Evolutionary conservation across 2,113 vertebrate genomes (phyloP).

Genomic region (Salvelinus alpinus): DNA sequence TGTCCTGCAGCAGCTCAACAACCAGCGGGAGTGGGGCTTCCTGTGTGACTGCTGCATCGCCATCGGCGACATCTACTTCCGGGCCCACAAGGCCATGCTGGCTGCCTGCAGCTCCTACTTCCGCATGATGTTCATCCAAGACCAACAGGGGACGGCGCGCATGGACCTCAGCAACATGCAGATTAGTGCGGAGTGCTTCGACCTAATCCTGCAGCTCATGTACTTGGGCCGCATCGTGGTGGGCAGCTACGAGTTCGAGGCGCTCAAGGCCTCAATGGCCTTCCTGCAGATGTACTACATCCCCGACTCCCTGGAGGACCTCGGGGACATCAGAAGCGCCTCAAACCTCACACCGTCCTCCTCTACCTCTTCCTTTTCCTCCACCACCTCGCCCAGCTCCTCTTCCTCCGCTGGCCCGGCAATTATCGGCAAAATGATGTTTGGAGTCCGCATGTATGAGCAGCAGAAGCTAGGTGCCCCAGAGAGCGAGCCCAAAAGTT

Average conservation of each 20-base stretch:
- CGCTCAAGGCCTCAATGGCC: slow-evolving; percentile 95
- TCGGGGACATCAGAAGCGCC: slow-evolving; percentile 61
- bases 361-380: slow-evolving; percentile 63
- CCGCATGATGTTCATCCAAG: slow-evolving; percentile 98
- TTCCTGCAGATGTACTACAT: slow-evolving; percentile 96
- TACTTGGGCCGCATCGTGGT: slow-evolving; percentile 93
- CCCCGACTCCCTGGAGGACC: slow-evolving; percentile 81
- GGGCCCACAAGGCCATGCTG: slow-evolving; percentile 93
- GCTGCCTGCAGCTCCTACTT: slow-evolving; percentile 98
- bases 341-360: slow-evolving; percentile 68
- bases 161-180: slow-evolving; percentile 97
- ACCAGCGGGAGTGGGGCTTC: slow-evolving; percentile 98
- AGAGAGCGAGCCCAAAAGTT: slow-evolving; percentile 69
- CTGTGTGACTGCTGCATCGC: slow-evolving; percentile 97
- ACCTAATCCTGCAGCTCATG: slow-evolving; percentile 98
- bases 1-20: slow-evolving; percentile 97
- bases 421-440: slow-evolving; percentile 89
- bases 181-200: slow-evolving; percentile 95
- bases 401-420: slow-evolving; percentile 70
- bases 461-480: slow-evolving; percentile 73
- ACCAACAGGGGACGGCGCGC: slow-evolving; percentile 88
- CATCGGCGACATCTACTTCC: slow-evolving; percentile 95
- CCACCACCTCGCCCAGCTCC: slow-evolving; percentile 75
- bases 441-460: slow-evolving; percentile 96
- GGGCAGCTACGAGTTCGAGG: slow-evolving; percentile 89